Evolutionary conservation across 2,797 vertebrate genomes (phyloP), one percentile per base, ranked within the genome.

Genomic region (Heliangelus exortis): DNA sequence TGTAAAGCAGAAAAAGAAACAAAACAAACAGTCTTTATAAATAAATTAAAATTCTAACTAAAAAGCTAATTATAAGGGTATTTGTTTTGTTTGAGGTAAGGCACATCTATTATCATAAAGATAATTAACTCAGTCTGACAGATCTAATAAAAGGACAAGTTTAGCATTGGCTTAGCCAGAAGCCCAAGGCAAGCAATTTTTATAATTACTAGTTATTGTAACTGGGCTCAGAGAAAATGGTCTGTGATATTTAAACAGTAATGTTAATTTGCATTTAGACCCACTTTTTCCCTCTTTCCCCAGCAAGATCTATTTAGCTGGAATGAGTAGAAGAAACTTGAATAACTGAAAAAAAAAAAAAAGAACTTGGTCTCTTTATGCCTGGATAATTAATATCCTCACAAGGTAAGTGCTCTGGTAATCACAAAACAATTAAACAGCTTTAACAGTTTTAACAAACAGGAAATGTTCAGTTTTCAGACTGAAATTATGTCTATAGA

Each of bases 181-280:
- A 98, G 98, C 98, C 97, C 91, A 98, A 98, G 98, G 98, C 98
- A 98, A 98, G 98, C 98, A 98, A 98, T 98, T 98, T 98, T 98
- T 98, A 98, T 98, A 98, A 98, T 98, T 98, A 98, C 98, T 98
- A 98, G 98, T 98, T 98, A 98, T 98, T 98, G 98, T 98, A 98
- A 98, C 98, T 97, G 97, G 98, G 98, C 97, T 98, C 97, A 97
- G 96, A 98, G 97, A 98, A 98, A 98, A 98, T 97, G 97, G 97
- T 95, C 97, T 98, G 97, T 98, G 97, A 98, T 98, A 98, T 98
- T 98, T 98, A 98, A 98, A 98, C 97, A 98, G 98, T 97, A 97
- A 97, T 96, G 97, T 97, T 97, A 97, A 98, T 98, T 98, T 98
- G 97, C 97, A 98, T 98, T 98, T 98, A 98, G 97, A 98, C 96